Conservation (phyloP, 2,113 vertebrate species). For the Grammomys dolichurus region DNA sequence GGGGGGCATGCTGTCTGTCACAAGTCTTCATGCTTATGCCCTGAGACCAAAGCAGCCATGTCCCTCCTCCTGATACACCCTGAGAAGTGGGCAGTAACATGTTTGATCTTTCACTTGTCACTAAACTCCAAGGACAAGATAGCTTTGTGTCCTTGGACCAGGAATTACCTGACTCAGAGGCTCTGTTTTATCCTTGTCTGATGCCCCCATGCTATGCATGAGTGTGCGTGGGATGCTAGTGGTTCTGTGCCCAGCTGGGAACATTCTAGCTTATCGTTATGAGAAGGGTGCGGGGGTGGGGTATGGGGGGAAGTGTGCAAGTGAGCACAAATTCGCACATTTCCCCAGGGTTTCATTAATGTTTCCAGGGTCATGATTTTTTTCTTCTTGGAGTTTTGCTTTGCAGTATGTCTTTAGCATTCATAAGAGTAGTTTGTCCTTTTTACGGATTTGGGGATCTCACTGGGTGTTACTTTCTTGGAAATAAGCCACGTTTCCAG, state of each 20-base stretch:
- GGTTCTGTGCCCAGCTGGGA: background rate
- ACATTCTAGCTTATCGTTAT: background rate
- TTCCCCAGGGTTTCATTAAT: background rate
- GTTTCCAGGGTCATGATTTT: background rate
- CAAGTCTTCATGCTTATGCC: fast-evolving
- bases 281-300: background rate
- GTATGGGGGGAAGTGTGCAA: background rate
- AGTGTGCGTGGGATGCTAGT: background rate
- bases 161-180: background rate
- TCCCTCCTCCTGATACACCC: background rate
- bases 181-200: background rate
- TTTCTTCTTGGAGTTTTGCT: background rate
- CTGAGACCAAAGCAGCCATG: background rate
- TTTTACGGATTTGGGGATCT: background rate
- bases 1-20: fast-evolving
- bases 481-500: background rate
- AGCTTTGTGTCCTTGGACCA: background rate
- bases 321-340: fast-evolving
- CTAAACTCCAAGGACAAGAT: conserved; percentile 5
- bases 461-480: background rate
- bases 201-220: background rate
- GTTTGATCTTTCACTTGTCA: background rate
- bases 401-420: background rate
- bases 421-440: background rate
- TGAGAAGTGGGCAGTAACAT: fast-evolving